Evolutionary conservation across 2,888 invertebrate genomes (phyloP).

Genomic region (Eudasyphora cyanicolor): DNA sequence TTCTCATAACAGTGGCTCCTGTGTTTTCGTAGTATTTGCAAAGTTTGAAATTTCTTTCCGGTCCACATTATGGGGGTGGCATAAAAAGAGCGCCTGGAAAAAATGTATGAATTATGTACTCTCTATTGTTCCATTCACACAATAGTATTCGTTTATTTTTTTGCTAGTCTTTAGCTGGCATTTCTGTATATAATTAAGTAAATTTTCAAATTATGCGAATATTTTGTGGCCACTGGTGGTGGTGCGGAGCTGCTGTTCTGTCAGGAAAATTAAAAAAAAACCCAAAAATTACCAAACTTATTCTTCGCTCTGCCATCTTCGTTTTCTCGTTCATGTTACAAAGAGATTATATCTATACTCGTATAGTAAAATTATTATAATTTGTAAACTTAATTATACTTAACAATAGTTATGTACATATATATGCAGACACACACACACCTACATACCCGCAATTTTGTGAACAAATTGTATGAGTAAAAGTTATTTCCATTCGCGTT

Average conservation of each 20-base stretch:
- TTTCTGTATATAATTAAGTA: conserved; percentile 12
- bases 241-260: not conserved
- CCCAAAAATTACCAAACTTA: conserved; percentile 2
- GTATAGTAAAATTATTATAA: conserved; percentile 36
- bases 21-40: no score
- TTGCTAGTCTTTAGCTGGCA: not conserved
- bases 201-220: conserved; percentile 18
- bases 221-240: not conserved
- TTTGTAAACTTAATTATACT: conserved; percentile 46
- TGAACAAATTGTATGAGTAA: conserved; percentile 10
- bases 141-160: not conserved
- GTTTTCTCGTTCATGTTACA: conserved; percentile 18
- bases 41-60: no score
- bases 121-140: not conserved
- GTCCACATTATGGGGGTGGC: no score
- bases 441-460: not conserved
- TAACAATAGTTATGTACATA: conserved; percentile 18
- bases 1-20: no score
- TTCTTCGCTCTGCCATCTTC: not conserved
- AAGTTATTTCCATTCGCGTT: not conserved
- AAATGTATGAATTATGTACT: not conserved
- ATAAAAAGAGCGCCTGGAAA: not conserved
- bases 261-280: conserved; percentile 13
- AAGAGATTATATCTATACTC: no score
- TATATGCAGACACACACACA: not conserved